A percentile compares a stretch with the other conserved stretches of the same genome.
Conservation (phyloP, 2,113 vertebrate genomes). For the Dromiciops gliroides region DNA sequence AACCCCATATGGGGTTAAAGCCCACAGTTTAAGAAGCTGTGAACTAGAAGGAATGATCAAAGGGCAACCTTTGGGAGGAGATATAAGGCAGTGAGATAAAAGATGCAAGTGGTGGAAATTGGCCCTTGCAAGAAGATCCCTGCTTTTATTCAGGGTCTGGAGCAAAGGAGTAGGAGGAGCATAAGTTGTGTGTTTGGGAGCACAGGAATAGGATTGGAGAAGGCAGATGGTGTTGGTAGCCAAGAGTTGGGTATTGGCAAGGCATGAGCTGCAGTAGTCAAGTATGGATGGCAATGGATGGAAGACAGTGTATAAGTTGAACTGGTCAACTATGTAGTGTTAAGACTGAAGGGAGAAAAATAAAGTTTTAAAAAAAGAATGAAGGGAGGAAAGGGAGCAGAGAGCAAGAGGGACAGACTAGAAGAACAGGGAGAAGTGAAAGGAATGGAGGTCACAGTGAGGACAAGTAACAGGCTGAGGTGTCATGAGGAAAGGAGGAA, state of each 20-base stretch:
- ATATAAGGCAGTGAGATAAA: background rate
- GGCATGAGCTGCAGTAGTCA: background rate
- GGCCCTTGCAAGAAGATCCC: background rate
- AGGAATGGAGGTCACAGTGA: no score
- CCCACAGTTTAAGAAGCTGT: no score
- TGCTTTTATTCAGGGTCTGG: background rate
- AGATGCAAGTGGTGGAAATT: background rate
- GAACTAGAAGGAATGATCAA: conserved; percentile 8
- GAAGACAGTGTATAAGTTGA: background rate
- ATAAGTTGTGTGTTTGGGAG: background rate
- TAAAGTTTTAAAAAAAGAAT: no score
- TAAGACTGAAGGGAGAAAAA: background rate
- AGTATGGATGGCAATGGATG: background rate
- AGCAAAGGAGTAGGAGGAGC: background rate
- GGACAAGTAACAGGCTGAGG: no score
- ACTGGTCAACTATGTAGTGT: background rate
- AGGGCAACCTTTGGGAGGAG: conserved; percentile 36
- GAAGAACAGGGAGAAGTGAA: no score
- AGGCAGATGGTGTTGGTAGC: background rate
- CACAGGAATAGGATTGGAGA: background rate
- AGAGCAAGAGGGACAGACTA: background rate
- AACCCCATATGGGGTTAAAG: no score
- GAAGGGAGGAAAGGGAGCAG: background rate
- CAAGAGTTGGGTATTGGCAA: background rate
- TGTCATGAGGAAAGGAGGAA: no score